Evolutionary conservation across 2,797 vertebrate species (phyloP), one percentile per base, ranked within the genome.

Genomic region (Amazona finschi): DNA sequence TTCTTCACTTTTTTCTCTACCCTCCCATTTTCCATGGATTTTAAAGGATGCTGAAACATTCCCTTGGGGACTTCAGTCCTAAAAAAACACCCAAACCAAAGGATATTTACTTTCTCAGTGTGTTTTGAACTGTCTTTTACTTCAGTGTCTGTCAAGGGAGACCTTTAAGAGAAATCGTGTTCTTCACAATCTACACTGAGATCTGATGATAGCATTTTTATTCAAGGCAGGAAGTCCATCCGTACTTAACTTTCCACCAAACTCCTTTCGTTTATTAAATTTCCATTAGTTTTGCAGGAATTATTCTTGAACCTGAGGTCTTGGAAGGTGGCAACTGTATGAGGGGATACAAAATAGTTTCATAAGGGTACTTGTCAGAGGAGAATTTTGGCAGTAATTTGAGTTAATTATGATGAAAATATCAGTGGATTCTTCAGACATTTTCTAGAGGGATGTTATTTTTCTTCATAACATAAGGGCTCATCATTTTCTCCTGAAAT

Each of bases 361-460:
- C 0, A 0, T 70, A 77, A 77, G 49, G 79, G 36, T 91, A 81
- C 30, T 79, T 71, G 28, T 84, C 41, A 93, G 69, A 80, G 70
- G 21, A 91, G 91, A 86, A 85, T 74, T 76, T 89, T 86, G 87
- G 31, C 87, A 87, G 39, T 73, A 84, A 85, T 87, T 92, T 84
- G 61, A 91, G 73, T 91, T 87, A 93, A 94, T 81, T 41, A 71
- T 57, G 73, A 38, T 36, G 90, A 96, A 96, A 93, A 71, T 67
- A 95, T 94, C 85, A 93, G 77, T 82, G 71, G 27, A 73, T 71
- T 96, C 94, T 94, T 94, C 79, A 94, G 44, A 84, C 93, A 67
- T 82, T 81, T 96, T 96, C 78, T 91, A 82, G 70, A 76, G 70
- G 27, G 44, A 24, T 90, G 43, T 71, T 93, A 79, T 94, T 97